Base-by-base conservation (phyloP, 2,888 invertebrate species). In the Crossocerus cetratus region DNA sequence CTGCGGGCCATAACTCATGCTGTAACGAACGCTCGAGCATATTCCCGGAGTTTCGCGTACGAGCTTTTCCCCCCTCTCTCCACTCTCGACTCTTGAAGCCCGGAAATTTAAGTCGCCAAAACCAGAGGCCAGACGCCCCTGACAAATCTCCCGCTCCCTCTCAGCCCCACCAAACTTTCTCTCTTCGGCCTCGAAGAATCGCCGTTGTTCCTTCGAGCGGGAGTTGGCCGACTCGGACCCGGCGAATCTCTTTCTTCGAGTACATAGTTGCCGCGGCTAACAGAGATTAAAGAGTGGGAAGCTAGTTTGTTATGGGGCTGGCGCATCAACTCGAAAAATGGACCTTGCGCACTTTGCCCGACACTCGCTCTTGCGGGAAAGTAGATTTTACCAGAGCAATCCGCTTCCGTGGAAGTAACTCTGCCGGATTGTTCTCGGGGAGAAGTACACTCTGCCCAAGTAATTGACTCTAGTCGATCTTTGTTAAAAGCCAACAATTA, bases 51-150 rank as follows among this genome's bases (percentile, higher is more conserved):
- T 75, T 74, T 74, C 75, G 65, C 65, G 61, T 45, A 54, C 20
- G 22, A 58, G 49, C 59, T 73, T 49, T 57, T 59, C 53, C 56
- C 42, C 45, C 59, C 64, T 49, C 49, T 16, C n/a, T n/a, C n/a
- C n/a, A n/a, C n/a, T n/a, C n/a, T n/a, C 49, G 2, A 5, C 49
- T 16, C 16, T 49, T n/a, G 2, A 49, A 2, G 16, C n/a, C 4
- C n/a, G 16, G 74, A 74, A 74, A 74, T 75, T 74, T 69, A 60
- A 74, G 68, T 63, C 74, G 59, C 63, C 74, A 49, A 61, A 72
- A 65, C 72, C 57, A 32, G 32, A 73, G 49, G 44, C 42, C 11
- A 0, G 57, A 74, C 68, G 68, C 74, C 32, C 63, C 68, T 74
- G 74, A 74, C 74, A 68, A 74, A 74, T 74, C 74, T 45, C 61